phyloP scores from a whole-genome alignment of 1,140 invertebrate genomes.

The Zaprionus gabonicus region DNA sequence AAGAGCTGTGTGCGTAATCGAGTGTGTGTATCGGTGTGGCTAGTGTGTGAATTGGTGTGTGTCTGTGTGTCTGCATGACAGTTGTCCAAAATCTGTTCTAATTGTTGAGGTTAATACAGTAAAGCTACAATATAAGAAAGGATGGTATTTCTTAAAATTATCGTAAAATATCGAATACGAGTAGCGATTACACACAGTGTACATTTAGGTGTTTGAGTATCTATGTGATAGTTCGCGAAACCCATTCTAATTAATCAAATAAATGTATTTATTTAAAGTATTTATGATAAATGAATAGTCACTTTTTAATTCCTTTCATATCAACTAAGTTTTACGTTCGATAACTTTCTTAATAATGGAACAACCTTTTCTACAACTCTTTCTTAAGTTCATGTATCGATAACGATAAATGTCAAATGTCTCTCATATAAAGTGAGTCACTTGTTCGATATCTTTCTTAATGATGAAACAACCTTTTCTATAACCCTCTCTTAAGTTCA shows the following conservation, averaged over 20 bases:
- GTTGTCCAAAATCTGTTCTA: slow-evolving; percentile 66
- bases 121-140: background rate
- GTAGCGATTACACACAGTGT: too few species aligned
- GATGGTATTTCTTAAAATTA: background rate
- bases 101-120: slow-evolving; percentile 33
- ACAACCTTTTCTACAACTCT: too few species aligned
- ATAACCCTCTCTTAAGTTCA: background rate
- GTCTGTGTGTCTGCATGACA: slow-evolving; percentile 48
- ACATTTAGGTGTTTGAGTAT: too few species aligned
- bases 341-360: too few species aligned
- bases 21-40: slow-evolving; percentile 40
- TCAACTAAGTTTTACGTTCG: too few species aligned
- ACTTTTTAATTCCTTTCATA: too few species aligned
- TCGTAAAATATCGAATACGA: background rate
- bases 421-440: background rate
- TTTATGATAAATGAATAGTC: too few species aligned
- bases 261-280: too few species aligned
- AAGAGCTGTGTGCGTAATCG: slow-evolving; percentile 13
- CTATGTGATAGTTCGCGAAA: too few species aligned
- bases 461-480: background rate
- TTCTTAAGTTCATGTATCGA: too few species aligned
- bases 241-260: too few species aligned
- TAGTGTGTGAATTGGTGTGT: slow-evolving; percentile 8
- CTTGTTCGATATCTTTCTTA: background rate
- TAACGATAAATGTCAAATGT: too few species aligned